A percentile compares a stretch with the other conserved stretches of the same genome.
Conservation (phyloP, 2,113 vertebrate species). For the Heterochromis multidens region DNA sequence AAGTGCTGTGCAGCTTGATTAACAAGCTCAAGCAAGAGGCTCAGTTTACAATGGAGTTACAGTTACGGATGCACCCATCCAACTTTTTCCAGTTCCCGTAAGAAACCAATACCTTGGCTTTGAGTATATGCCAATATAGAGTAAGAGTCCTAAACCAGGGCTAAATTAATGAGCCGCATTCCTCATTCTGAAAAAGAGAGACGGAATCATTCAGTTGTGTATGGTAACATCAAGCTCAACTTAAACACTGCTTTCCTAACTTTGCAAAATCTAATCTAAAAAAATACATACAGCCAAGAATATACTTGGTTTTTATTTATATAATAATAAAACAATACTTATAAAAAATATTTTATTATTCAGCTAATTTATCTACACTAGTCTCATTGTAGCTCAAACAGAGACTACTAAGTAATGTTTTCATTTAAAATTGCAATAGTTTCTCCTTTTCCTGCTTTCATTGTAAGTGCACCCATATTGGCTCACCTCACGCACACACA, state of each 20-base stretch:
- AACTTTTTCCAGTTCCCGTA: background rate
- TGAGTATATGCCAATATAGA: background rate
- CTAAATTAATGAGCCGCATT: background rate
- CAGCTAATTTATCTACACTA: background rate
- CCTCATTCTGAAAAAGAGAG: background rate
- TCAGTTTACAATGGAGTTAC: background rate
- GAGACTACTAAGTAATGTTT: background rate
- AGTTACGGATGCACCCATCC: background rate
- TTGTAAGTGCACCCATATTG: too few species aligned
- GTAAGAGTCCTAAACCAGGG: background rate
- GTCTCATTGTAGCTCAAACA: background rate
- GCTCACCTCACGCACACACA: accelerated
- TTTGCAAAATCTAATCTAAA: too few species aligned
- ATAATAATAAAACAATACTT: too few species aligned
- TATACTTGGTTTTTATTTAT: too few species aligned
- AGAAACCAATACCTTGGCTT: background rate
- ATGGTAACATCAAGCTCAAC: too few species aligned
- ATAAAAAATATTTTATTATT: too few species aligned
- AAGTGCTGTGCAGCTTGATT: background rate
- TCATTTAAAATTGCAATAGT: background rate
- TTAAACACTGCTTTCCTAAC: too few species aligned
- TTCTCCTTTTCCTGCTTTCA: background rate
- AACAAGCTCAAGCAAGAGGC: background rate
- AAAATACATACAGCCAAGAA: too few species aligned
- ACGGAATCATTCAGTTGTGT: background rate